Evolutionary conservation across 2,888 invertebrate genomes (phyloP), one percentile per base, ranked within the genome.

Genomic region (Stramonita haemastoma): DNA sequence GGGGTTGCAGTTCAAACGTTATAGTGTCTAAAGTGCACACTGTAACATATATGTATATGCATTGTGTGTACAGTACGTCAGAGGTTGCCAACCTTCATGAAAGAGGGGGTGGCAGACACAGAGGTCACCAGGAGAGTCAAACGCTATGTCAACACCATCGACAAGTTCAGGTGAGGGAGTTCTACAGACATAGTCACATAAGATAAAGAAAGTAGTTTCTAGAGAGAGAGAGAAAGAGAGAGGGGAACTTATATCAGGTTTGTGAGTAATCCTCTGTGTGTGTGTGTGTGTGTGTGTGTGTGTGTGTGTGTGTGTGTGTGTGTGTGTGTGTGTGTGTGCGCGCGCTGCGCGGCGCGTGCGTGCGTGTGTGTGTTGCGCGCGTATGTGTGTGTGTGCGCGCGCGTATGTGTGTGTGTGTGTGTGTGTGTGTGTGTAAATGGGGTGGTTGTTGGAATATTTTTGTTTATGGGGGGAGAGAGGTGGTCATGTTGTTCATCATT

Each of bases 21-120:
- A n/a, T n/a, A n/a, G n/a, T n/a, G n/a, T n/a, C n/a, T n/a, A n/a
- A n/a, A n/a, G n/a, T n/a, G n/a, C n/a, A n/a, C n/a, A n/a, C n/a
- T n/a, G n/a, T n/a, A n/a, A n/a, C n/a, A n/a, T n/a, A 46, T 46
- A 8, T 46, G 46, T 46, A 8, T 46, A 8, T 46, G 46, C 46
- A 90, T 29, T 77, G 26, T 32, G 83, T 57, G 17, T 90, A 90
- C 83, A 94, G 95, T 95, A 85, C 93, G 96, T 89, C 95, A 95
- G 88, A 92, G 97, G 94, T 97, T 98, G 90, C 98, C 98, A 36
- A 96, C 97, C 87, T 97, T 98, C 92, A 96, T 98, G 96, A 96
- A 97, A 91, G 97, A 98, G 93, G 97, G 97, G 92, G 98, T 98
- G 13, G 97, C 97, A 93, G 98, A 98, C 94, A 97, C 97, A 84